Evolutionary conservation across 2,113 vertebrate species (phyloP).

Genomic region (Shinisaurus crocodilurus): DNA sequence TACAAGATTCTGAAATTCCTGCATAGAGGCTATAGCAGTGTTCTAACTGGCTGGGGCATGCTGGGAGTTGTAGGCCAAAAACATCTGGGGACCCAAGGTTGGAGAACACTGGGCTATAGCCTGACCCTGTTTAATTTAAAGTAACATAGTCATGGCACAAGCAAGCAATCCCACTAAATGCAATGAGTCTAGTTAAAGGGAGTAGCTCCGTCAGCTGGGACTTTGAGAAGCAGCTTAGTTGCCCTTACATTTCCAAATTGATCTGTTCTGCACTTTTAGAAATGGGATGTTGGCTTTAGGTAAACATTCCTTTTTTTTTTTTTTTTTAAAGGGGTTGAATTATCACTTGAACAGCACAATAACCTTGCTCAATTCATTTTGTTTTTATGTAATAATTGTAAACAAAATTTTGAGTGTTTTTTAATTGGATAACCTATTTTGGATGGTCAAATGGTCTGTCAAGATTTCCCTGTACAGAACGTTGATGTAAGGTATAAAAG

Average conservation of each 20-base stretch:
- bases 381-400: constrained; percentile 72
- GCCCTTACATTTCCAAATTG: neutral
- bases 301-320: constrained; percentile 42
- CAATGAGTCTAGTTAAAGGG: neutral
- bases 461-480: constrained; percentile 53
- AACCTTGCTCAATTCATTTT: constrained; percentile 57
- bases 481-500: constrained; percentile 57
- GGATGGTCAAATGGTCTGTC: constrained; percentile 41
- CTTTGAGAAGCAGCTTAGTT: neutral
- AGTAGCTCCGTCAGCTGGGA: neutral
- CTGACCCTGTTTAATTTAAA: neutral
- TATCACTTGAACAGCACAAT: constrained; percentile 64
- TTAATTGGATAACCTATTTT: constrained; percentile 58
- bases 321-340: neutral
- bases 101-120: no score
- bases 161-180: neutral
- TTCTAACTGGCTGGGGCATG: no score
- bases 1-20: neutral
- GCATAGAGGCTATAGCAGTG: neutral
- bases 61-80: no score
- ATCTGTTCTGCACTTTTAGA: constrained; percentile 28
- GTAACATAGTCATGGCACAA: neutral
- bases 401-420: constrained; percentile 58
- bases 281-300: constrained; percentile 47
- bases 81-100: no score